These are phyloP conservation scores for Marcusenius ussheri DNA, from an alignment of 2,113 vertebrate species.

Conservation along the genomic window DNA sequence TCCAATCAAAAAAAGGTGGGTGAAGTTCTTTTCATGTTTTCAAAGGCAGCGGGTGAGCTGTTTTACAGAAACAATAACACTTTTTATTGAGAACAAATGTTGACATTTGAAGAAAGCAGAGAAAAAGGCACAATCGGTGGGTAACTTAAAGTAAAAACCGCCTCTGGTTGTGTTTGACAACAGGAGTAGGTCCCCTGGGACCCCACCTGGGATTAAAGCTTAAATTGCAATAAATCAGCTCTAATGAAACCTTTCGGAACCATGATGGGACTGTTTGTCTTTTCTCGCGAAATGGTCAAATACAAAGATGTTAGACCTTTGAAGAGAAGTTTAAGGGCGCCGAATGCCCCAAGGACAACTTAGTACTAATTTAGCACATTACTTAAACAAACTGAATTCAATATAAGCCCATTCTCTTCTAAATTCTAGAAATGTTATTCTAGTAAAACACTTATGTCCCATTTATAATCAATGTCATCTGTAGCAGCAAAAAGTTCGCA, in stretches of 20 bases:
- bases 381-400: slow-evolving; percentile 40
- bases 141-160: slow-evolving; percentile 53
- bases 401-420: slow-evolving; percentile 17
- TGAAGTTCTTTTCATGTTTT: slow-evolving; percentile 64
- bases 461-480: neutral
- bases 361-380: slow-evolving; percentile 54
- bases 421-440: neutral
- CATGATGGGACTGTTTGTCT: slow-evolving; percentile 41
- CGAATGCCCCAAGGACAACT: slow-evolving; percentile 51
- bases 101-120: slow-evolving; percentile 69
- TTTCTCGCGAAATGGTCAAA: slow-evolving; percentile 40
- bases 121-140: slow-evolving; percentile 45
- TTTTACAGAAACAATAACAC: slow-evolving; percentile 75
- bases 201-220: slow-evolving; percentile 75
- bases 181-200: slow-evolving; percentile 55
- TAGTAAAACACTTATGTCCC: neutral
- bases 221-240: slow-evolving; percentile 68
- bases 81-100: slow-evolving; percentile 84
- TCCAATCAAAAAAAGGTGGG: slow-evolving; percentile 51
- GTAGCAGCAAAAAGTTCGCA: neutral
- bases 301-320: slow-evolving; percentile 29
- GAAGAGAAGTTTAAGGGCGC: slow-evolving; percentile 38
- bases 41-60: slow-evolving; percentile 65
- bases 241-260: slow-evolving; percentile 56
- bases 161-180: slow-evolving; percentile 65